Percentiles rank a stretch among this genome's conserved stretches.
phyloP scores from a whole-genome alignment of 35 echinoderm and acorn worm species.

The Acanthaster planci region DNA sequence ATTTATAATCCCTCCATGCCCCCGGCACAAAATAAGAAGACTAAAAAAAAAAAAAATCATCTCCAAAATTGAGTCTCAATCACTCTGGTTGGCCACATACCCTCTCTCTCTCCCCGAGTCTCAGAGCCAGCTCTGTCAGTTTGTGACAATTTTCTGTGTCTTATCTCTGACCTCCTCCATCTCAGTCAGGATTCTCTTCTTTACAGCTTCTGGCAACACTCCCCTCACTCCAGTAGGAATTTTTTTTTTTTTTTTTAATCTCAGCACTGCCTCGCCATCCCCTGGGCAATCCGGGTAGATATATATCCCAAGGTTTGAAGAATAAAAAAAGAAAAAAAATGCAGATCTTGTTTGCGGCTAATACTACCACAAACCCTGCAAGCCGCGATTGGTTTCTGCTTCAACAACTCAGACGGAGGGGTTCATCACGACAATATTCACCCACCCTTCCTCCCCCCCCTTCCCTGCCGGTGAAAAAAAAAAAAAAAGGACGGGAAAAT shows the following conservation, averaged over 20 bases:
- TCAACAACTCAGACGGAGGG: constrained; percentile 17
- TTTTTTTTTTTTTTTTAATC: background rate
- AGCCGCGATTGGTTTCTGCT: constrained; percentile 1
- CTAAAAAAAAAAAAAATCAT: background rate
- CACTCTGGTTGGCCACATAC: background rate
- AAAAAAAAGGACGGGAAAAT: background rate
- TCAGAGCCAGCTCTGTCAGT: too few relatives aligned
- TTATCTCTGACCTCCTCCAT: background rate
- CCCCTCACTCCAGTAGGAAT: background rate
- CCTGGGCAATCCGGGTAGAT: background rate
- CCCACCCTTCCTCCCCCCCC: too few relatives aligned
- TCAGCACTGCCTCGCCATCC: background rate
- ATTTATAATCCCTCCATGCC: background rate
- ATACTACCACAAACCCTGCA: constrained; percentile 26
- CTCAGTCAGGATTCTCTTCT: background rate
- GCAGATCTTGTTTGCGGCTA: constrained; percentile 16
- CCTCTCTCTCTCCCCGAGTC: background rate
- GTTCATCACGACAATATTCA: constrained; percentile 4
- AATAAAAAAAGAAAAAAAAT: background rate
- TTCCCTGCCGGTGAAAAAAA: background rate
- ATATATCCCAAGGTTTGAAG: background rate
- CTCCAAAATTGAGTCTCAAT: constrained; percentile 12
- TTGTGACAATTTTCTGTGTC: background rate
- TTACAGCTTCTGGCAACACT: background rate
- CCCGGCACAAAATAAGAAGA: too few relatives aligned